Evolutionary conservation across 2,797 vertebrate species (phyloP).

Genomic region (Onychomys torridus): DNA sequence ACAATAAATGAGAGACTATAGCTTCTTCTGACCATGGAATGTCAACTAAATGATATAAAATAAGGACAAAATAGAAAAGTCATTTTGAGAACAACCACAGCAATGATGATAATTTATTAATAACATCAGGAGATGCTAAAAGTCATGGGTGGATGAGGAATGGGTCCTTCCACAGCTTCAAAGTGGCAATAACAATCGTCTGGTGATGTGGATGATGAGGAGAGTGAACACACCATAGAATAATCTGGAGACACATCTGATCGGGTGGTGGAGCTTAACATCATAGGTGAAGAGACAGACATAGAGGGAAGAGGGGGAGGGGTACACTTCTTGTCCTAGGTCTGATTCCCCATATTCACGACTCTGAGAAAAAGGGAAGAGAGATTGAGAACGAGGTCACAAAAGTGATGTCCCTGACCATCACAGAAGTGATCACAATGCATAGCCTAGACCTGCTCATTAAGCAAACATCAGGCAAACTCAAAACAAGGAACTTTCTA

Average conservation of each 20-base stretch:
- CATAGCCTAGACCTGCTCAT: not conserved
- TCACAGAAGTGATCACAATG: too few relatives aligned
- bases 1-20: constrained; percentile 9
- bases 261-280: not conserved
- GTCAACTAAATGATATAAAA: constrained; percentile 13
- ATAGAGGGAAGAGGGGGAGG: not conserved
- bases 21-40: not conserved
- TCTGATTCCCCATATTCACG: too few relatives aligned
- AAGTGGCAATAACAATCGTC: constrained; percentile 6
- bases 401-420: not conserved
- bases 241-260: not conserved
- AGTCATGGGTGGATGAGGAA: not conserved
- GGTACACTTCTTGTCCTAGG: not conserved
- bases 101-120: not conserved
- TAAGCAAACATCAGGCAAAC: not conserved
- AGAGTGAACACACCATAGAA: not conserved
- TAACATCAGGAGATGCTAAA: not conserved
- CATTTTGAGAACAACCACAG: not conserved
- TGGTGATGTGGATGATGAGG: not conserved
- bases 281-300: not conserved
- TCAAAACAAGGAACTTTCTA: not conserved
- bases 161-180: not conserved
- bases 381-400: not conserved
- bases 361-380: too few relatives aligned
- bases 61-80: constrained; percentile 29